Evolutionary conservation across 2,888 invertebrate genomes (phyloP), one percentile per base, ranked within the genome.

Genomic region (Timema cristinae): DNA sequence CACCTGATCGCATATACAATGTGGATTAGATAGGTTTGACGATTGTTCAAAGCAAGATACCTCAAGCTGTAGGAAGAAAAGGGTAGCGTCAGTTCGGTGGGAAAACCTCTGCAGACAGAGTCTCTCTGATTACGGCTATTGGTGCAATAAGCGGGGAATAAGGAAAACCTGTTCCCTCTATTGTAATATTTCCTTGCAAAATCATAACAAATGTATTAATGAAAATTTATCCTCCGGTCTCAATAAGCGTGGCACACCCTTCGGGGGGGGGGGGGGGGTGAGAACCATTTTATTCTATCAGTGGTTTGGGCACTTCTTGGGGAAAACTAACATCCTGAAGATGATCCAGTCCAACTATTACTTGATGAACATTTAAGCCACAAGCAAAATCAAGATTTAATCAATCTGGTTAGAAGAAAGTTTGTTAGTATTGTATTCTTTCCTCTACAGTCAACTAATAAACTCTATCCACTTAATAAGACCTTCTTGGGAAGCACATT

Each of bases 41-140:
- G 8, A 59, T n/a, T n/a, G 59, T 59, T n/a, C 59, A 59, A 59
- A n/a, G 59, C n/a, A 59, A 59, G 15, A 59, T 59, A 59, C 15
- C 8, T n/a, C 5, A 59, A 59, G 59, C 8, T 59, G 15, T n/a
- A 6, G 59, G 8, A 59, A 59, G 9, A 59, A 59, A 59, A 0
- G n/a, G 13, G 16, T 0, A 59, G 9, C 59, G 59, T 7, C 9
- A 59, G 8, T 16, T 59, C 8, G 4, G 59, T 59, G 59, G 15
- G 59, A 7, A 16, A n/a, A n/a, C n/a, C n/a, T n/a, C n/a, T n/a
- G n/a, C n/a, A n/a, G n/a, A n/a, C n/a, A n/a, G 59, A 59, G 59
- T 13, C 9, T 59, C 5, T n/a, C 32, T 59, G 8, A 59, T 6
- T 8, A 59, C 13, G 15, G 8, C 32, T 32, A 59, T 59, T 32